Evolutionary conservation across 2,797 vertebrate genomes (phyloP), one percentile per base, ranked within the genome.

Genomic region (Tokudaia muenninki): DNA sequence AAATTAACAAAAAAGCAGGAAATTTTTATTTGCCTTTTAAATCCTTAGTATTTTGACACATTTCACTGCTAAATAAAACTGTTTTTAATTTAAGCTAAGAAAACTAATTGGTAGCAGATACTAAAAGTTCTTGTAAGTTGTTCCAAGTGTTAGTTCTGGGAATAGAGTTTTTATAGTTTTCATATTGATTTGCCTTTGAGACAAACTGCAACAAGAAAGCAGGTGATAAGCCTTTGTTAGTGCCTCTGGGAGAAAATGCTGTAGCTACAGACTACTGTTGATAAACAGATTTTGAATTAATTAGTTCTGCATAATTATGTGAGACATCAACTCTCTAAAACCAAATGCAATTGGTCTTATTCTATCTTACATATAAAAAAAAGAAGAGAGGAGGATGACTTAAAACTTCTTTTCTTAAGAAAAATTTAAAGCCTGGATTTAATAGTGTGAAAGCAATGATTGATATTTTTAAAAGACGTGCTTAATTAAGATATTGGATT

Each of bases 221-320:
- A 99, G 98, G 98, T 98, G 98, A 98, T 98, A 98, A 98, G 97
- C 94, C 98, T 98, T 99, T 98, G 97, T 98, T 98, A 98, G 98
- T 98, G 98, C 97, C 98, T 97, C 97, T 97, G 97, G 97, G 98
- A 98, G 95, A 75, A 98, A 98, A 98, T 97, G 91, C 97, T 98
- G 97, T 93, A 98, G 96, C 98, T 98, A 97, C 96, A 97, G 97
- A 97, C 97, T 98, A 98, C 97, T 98, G 98, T 98, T 98, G 98
- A 98, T 98, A 98, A 98, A 98, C 98, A 98, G 98, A 98, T 98
- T 98, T 98, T 97, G 98, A 98, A 98, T 98, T 98, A 98, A 98
- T 98, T 98, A 98, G 98, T 98, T 98, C 98, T 98, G 97, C 98
- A 98, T 99, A 98, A 99, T 99, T 98, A 98, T 98, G 67, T 94